These are phyloP conservation scores for Napeogenes sylphis DNA, from an alignment of 2,888 invertebrate genomes.

Conservation along the genomic window DNA sequence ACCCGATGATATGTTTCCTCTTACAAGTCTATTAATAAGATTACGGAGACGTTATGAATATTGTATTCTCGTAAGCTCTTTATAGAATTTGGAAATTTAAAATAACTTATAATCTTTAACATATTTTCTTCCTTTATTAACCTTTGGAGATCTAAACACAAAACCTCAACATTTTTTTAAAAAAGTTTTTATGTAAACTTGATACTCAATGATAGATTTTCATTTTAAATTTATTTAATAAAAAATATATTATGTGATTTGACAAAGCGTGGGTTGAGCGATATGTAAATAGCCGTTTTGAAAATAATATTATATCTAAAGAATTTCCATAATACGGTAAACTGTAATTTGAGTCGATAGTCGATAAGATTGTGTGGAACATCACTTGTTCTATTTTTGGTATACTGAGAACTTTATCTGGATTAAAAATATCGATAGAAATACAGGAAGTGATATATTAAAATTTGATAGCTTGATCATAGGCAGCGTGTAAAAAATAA, in stretches of 20 bases:
- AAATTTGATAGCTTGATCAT: slow-evolving; percentile 58
- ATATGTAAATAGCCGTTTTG: slow-evolving; percentile 32
- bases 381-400: slow-evolving; percentile 29
- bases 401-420: slow-evolving; percentile 33
- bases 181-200: background rate
- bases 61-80: background rate
- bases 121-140: no score
- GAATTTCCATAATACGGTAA: slow-evolving; percentile 31
- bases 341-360: slow-evolving; percentile 30
- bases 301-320: slow-evolving; percentile 26
- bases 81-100: no score
- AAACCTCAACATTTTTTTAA: background rate
- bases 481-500: slow-evolving; percentile 51
- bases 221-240: slow-evolving; percentile 25
- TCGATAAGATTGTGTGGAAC: slow-evolving; percentile 28
- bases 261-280: slow-evolving; percentile 28
- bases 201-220: slow-evolving; percentile 26
- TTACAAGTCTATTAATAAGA: slow-evolving; percentile 68
- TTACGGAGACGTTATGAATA: slow-evolving; percentile 34
- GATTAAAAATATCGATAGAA: slow-evolving; percentile 48
- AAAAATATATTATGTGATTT: slow-evolving; percentile 23
- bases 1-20: slow-evolving; percentile 59
- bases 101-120: no score
- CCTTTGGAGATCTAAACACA: background rate
- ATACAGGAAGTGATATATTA: slow-evolving; percentile 64